Evolutionary conservation across 2,797 vertebrate species (phyloP).

Genomic region (Pipistrellus kuhlii): DNA sequence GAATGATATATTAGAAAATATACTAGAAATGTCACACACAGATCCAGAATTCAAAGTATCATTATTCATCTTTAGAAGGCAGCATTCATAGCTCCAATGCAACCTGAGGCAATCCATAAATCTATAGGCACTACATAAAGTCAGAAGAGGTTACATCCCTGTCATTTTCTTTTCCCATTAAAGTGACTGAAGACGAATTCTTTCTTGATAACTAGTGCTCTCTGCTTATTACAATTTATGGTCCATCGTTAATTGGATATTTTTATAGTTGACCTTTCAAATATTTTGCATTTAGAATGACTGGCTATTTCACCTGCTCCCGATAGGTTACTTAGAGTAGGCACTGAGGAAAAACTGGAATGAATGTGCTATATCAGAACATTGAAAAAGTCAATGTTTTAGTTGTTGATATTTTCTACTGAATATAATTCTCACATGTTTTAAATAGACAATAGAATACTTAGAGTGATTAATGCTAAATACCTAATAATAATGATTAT

Average conservation of each 20-base stretch:
- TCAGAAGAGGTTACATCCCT: neutral
- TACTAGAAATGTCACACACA: neutral
- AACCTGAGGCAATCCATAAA: neutral
- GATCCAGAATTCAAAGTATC: neutral
- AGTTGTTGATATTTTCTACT: slow-evolving; percentile 8
- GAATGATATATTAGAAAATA: neutral
- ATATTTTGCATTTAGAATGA: slow-evolving; percentile 28
- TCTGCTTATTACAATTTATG: neutral
- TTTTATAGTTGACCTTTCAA: slow-evolving; percentile 44
- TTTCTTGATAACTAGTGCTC: neutral
- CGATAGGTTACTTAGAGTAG: neutral
- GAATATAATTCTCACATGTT: slow-evolving; percentile 32
- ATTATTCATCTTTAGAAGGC: neutral
- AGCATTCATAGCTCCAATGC: neutral
- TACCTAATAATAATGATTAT: slow-evolving; percentile 25
- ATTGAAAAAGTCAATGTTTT: neutral
- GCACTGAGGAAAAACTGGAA: neutral
- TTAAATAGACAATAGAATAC: slow-evolving; percentile 45
- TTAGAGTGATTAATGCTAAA: slow-evolving; percentile 42
- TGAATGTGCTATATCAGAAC: neutral
- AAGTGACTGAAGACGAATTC: neutral
- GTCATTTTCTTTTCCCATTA: slow-evolving; percentile 43
- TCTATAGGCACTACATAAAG: neutral
- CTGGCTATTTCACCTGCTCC: neutral
- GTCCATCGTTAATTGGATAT: neutral